phyloP scores from a whole-genome alignment of 1,140 invertebrate genomes.

The Himalopsyche phryganea region DNA sequence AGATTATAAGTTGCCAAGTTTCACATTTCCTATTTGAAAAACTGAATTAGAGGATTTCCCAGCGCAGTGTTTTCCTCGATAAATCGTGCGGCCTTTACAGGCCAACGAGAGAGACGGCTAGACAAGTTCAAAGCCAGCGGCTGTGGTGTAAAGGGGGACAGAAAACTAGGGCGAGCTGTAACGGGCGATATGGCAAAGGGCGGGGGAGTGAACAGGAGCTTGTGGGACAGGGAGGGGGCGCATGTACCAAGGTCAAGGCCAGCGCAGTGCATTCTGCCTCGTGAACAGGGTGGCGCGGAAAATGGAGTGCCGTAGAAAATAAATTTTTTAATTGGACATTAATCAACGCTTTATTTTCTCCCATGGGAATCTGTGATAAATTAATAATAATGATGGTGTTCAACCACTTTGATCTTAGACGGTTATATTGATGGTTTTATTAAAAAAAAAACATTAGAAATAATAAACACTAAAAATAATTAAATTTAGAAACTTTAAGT shows the following conservation, averaged over 20 bases:
- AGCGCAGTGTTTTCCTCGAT: neutral
- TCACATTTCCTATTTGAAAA: too few relatives aligned
- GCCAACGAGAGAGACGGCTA: neutral
- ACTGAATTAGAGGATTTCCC: neutral
- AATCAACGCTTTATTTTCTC: too few relatives aligned
- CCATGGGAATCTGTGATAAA: too few relatives aligned
- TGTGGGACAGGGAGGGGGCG: neutral
- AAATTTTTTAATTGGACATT: too few relatives aligned
- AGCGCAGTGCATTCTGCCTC: slow-evolving; percentile 1
- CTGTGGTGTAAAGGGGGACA: neutral
- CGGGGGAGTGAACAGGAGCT: neutral
- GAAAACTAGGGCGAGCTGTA: slow-evolving; percentile 14
- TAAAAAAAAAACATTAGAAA: too few relatives aligned
- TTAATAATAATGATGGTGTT: too few relatives aligned
- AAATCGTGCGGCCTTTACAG: slow-evolving; percentile 1
- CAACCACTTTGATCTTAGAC: too few relatives aligned
- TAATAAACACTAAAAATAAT: too few relatives aligned
- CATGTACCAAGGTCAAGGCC: slow-evolving; percentile 17
- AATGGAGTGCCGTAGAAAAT: neutral
- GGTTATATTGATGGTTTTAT: too few relatives aligned
- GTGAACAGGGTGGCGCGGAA: slow-evolving; percentile 6
- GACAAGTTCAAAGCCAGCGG: neutral
- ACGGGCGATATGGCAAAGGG: slow-evolving; percentile 1
- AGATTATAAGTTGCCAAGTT: too few relatives aligned
- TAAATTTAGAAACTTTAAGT: too few relatives aligned